Evolutionary conservation across 2,797 vertebrate species (phyloP).

Genomic region (Mus spretus): DNA sequence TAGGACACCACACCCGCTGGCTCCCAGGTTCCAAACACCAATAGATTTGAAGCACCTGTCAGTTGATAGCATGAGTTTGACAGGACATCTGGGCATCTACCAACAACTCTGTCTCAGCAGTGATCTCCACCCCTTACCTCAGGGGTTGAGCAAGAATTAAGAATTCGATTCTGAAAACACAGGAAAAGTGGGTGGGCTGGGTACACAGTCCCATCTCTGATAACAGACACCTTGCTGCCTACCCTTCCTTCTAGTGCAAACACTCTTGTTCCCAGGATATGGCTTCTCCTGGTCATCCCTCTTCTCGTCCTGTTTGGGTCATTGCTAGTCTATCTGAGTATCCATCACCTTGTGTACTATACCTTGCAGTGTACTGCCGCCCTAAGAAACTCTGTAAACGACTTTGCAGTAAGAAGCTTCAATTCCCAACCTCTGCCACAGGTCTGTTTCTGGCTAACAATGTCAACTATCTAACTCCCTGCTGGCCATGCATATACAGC

Average conservation of each 20-base stretch:
- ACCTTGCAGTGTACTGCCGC: not conserved
- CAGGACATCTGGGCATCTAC: not conserved
- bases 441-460: constrained; percentile 51
- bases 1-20: too few relatives aligned
- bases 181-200: not conserved
- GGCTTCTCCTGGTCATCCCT: not conserved
- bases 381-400: constrained; percentile 8
- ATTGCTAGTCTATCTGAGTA: not conserved
- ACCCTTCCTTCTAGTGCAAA: not conserved
- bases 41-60: not conserved
- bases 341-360: not conserved
- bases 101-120: not conserved
- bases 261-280: not conserved
- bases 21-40: not conserved
- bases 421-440: not conserved
- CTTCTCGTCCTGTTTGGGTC: not conserved
- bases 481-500: constrained; percentile 19
- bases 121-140: not conserved
- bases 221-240: not conserved
- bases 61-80: not conserved
- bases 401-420: not conserved
- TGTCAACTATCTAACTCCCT: constrained; percentile 66
- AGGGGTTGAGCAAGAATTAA: not conserved
- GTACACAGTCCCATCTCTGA: not conserved
- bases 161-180: not conserved